Conservation (phyloP, 2,888 invertebrate genomes). For the Zygaena filipendulae region DNA sequence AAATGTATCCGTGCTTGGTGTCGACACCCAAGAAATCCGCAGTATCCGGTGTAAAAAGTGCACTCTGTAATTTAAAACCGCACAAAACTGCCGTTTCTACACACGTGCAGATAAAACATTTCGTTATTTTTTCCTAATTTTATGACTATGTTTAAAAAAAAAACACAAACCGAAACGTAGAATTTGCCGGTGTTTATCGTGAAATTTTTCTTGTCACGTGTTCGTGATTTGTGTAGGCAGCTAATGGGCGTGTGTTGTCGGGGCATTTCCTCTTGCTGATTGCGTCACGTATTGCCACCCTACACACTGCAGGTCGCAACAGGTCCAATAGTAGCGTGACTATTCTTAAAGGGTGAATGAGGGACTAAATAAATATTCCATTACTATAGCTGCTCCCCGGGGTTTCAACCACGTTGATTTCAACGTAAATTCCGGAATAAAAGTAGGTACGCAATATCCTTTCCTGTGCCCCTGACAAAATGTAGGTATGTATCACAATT, state of each 20-base stretch:
- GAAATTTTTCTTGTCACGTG: conserved; percentile 42
- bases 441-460: no score
- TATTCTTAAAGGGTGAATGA: no score
- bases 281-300: conserved; percentile 35
- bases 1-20: conserved; percentile 33
- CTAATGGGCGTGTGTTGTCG: conserved; percentile 47
- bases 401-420: no score
- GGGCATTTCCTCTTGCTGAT: conserved; percentile 43
- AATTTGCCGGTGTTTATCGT: conserved; percentile 25
- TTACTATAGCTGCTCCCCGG: no score
- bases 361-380: no score
- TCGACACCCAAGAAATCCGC: conserved; percentile 42
- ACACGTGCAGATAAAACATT: conserved; percentile 45
- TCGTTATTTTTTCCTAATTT: conserved; percentile 30
- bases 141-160: conserved; percentile 35
- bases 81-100: conserved; percentile 48
- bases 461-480: no score
- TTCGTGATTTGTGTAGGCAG: conserved; percentile 48
- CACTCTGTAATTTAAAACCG: conserved; percentile 54
- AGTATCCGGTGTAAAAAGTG: conserved; percentile 56
- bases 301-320: no score
- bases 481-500: no score
- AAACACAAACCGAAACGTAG: conserved; percentile 23
- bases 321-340: no score
- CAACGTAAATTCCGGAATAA: no score